phyloP scores from a whole-genome alignment of 2,888 invertebrate species.

The Diplolepis rosae region DNA sequence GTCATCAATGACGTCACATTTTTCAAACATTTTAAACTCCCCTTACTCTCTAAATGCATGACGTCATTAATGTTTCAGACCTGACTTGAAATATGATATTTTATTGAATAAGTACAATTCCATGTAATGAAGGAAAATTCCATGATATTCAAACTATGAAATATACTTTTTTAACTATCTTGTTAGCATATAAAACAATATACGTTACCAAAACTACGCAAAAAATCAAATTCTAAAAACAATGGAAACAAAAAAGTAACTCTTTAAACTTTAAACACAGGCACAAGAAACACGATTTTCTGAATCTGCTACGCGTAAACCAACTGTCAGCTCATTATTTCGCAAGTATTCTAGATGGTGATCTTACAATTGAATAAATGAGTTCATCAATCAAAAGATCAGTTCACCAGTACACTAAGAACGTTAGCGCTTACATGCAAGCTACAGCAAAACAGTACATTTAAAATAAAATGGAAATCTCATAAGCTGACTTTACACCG shows the following conservation, averaged over 20 bases:
- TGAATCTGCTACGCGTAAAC: slow-evolving; percentile 14
- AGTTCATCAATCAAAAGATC: slow-evolving; percentile 29
- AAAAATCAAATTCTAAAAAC: not conserved
- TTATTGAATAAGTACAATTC: not conserved
- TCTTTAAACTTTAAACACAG: not conserved
- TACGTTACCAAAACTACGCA: no score
- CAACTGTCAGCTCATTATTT: slow-evolving; percentile 21
- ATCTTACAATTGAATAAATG: slow-evolving; percentile 32
- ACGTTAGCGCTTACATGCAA: not conserved
- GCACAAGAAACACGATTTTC: not conserved
- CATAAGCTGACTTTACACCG: not conserved
- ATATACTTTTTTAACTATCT: no score
- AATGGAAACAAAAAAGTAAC: not conserved
- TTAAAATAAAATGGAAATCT: not conserved
- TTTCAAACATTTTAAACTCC: slow-evolving; percentile 9
- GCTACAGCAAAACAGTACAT: slow-evolving; percentile 1
- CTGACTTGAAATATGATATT: not conserved
- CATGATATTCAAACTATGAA: not conserved
- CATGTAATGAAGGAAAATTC: not conserved
- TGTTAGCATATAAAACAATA: no score
- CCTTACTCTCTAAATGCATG: slow-evolving; percentile 2
- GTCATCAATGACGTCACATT: slow-evolving; percentile 11
- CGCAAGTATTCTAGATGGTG: slow-evolving; percentile 28
- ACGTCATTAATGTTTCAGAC: slow-evolving; percentile 18
- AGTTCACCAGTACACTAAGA: no score